Evolutionary conservation across 1,140 invertebrate genomes (phyloP).

Genomic region (Adelges cooleyi): DNA sequence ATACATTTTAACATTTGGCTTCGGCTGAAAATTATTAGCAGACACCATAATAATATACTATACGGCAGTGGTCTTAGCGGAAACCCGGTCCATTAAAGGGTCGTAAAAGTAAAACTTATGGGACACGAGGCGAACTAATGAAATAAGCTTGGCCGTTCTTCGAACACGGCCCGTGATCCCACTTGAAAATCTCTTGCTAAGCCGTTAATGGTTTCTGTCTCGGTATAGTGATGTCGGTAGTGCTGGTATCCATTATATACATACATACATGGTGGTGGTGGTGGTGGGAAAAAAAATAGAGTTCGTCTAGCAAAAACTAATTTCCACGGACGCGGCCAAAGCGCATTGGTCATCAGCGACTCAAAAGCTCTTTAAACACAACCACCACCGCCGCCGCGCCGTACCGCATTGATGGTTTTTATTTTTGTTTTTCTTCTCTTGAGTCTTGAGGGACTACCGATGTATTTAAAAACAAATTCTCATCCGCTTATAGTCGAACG

Average conservation of each 20-base stretch:
- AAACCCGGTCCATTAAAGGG: constrained; percentile 16
- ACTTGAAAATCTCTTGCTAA: constrained; percentile 16
- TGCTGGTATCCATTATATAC: too few relatives aligned
- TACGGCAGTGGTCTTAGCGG: not conserved
- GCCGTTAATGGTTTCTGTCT: constrained; percentile 27
- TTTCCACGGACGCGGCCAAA: constrained; percentile 8
- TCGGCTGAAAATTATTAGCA: not conserved
- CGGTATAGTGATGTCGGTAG: not conserved
- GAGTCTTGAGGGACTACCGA: too few relatives aligned
- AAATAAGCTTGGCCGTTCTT: constrained; percentile 17
- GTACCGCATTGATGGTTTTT: not conserved
- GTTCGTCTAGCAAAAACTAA: constrained; percentile 11
- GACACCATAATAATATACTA: not conserved
- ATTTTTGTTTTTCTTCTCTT: constrained; percentile 17
- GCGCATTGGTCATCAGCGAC: not conserved
- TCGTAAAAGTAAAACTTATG: not conserved
- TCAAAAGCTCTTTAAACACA: constrained; percentile 11
- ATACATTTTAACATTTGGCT: not conserved
- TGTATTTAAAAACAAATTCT: too few relatives aligned
- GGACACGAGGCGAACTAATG: constrained; percentile 16
- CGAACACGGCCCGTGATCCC: not conserved
- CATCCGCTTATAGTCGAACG: too few relatives aligned
- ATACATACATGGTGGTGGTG: too few relatives aligned
- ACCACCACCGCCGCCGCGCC: too few relatives aligned
- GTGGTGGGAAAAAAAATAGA: not conserved